These are phyloP conservation scores for Mythimna lalbum DNA, from an alignment of 2,888 invertebrate species.

Conservation along the genomic window DNA sequence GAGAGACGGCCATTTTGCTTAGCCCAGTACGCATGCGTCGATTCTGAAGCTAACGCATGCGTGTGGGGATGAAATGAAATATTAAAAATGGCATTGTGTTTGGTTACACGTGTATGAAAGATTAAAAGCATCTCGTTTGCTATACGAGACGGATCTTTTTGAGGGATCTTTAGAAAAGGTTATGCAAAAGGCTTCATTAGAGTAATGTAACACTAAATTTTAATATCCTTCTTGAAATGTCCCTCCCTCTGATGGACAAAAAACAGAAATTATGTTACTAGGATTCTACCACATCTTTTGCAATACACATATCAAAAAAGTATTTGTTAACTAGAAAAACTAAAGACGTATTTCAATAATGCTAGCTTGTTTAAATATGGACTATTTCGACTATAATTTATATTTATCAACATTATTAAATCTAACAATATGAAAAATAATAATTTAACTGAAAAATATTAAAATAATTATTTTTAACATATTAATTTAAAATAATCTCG, in stretches of 20 bases:
- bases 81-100: conserved; percentile 71
- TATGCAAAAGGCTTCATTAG: conserved; percentile 13
- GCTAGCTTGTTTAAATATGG: too few relatives aligned
- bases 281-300: not conserved
- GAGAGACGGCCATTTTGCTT: conserved; percentile 78
- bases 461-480: too few relatives aligned
- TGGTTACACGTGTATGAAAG: conserved; percentile 59
- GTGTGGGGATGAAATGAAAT: conserved; percentile 68
- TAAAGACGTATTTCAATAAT: too few relatives aligned
- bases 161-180: not conserved
- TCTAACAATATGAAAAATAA: too few relatives aligned
- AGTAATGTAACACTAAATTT: not conserved
- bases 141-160: conserved; percentile 25
- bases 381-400: too few relatives aligned
- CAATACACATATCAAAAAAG: not conserved
- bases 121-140: conserved; percentile 30
- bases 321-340: too few relatives aligned
- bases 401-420: too few relatives aligned
- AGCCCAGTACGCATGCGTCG: conserved; percentile 75
- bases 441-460: too few relatives aligned
- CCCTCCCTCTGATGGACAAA: not conserved
- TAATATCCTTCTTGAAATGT: not conserved
- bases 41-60: conserved; percentile 73
- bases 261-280: not conserved
- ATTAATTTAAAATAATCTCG: too few relatives aligned